These are phyloP conservation scores for Hydractinia symbiolongicarpus DNA, from an alignment of 30 jellyfish, hydroid and myxozoan genomes.

Conservation along the genomic window DNA sequence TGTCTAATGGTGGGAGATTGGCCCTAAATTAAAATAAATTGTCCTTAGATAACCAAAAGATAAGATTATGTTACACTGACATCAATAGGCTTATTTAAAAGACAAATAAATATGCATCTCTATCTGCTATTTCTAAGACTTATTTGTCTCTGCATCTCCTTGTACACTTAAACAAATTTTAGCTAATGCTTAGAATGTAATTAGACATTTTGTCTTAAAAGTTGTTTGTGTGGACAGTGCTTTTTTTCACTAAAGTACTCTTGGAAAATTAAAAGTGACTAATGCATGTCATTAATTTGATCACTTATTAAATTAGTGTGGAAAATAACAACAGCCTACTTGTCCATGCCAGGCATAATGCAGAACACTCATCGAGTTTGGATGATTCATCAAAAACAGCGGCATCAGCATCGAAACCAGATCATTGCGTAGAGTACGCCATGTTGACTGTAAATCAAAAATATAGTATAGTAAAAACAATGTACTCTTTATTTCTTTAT, in stretches of 20 bases:
- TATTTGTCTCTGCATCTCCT: no score
- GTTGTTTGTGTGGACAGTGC: no score
- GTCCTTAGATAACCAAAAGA: not conserved
- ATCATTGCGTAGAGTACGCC: slow-evolving; percentile 87
- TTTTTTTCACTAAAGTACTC: no score
- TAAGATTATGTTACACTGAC: not conserved
- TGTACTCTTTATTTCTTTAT: not conserved
- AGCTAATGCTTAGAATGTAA: no score
- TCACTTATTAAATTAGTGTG: no score
- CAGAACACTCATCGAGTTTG: slow-evolving; percentile 88
- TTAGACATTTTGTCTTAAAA: no score
- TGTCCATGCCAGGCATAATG: slow-evolving; percentile 98
- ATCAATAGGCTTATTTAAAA: no score
- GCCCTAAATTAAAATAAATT: slow-evolving; percentile 31
- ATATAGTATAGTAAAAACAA: not conserved
- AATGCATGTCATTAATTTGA: no score
- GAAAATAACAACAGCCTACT: slow-evolving; percentile 24
- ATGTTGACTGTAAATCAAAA: slow-evolving; percentile 49
- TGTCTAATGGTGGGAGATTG: slow-evolving; percentile 85
- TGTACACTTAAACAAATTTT: no score
- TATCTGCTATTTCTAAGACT: no score
- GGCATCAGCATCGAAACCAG: slow-evolving; percentile 95
- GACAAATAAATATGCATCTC: no score
- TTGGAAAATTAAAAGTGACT: no score
- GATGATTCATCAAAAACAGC: slow-evolving; percentile 81